Percentiles rank a stretch among this genome's conserved stretches.
Conservation (phyloP, 2,113 vertebrate genomes). For the Tychaedon coryphoeus region DNA sequence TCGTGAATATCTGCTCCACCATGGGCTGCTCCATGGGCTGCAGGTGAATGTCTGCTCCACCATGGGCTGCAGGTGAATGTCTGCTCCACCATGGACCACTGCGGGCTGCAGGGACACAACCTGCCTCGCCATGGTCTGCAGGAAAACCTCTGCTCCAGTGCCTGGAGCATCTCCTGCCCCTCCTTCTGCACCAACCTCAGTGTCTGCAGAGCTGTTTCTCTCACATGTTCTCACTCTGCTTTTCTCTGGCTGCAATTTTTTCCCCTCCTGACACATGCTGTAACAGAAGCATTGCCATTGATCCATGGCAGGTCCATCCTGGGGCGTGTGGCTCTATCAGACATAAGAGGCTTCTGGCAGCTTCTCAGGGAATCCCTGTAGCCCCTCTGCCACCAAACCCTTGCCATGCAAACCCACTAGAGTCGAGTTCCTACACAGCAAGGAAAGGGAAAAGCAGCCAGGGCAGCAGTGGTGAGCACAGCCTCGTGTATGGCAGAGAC, state of each 20-base stretch:
- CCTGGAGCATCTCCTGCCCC: background rate
- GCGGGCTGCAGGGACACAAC: background rate
- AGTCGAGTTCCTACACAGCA: accelerated
- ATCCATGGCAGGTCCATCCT: background rate
- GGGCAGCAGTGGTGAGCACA: accelerated
- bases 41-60: no score
- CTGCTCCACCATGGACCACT: background rate
- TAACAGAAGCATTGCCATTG: no score
- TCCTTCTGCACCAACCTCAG: background rate
- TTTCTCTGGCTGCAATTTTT: background rate
- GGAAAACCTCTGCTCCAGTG: background rate
- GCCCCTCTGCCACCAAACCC: background rate
- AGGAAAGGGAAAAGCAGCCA: background rate
- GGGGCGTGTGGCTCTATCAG: accelerated
- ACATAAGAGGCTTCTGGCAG: background rate
- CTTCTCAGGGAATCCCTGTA: background rate
- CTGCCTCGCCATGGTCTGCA: background rate
- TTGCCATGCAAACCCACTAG: background rate
- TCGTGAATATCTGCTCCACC: background rate
- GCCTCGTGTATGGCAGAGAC: background rate
- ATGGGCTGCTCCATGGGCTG: no score
- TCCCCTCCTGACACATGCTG: background rate
- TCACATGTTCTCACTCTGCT: background rate
- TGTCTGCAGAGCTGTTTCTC: background rate
- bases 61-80: background rate